Evolutionary conservation across 1,140 invertebrate genomes (phyloP), one percentile per base, ranked within the genome.

Genomic region (Drosophila neocordata): DNA sequence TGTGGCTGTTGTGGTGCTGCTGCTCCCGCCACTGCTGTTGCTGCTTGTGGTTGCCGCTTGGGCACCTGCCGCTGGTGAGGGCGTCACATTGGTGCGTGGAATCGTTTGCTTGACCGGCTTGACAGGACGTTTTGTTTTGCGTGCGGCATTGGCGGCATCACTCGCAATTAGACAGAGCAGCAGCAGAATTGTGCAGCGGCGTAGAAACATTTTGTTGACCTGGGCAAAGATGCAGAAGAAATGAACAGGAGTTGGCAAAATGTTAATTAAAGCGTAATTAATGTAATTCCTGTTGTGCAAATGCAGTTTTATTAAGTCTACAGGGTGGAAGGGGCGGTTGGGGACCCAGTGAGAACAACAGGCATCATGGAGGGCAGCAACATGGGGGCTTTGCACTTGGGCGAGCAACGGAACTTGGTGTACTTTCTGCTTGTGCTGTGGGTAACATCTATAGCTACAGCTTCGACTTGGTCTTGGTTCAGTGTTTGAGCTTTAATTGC

Each of bases 101-200:
- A 88, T 73, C 41, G 89, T 91, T 68, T 85, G 82, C 75, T 91
- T 91, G 71, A 88, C 89, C 69, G 89, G 89, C 85, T 91, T 91
- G 69, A 91, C 89, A 77, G 89, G 89, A 91, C 89, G 89, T 78
- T 91, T 90, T 59, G 85, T 91, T 79, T 91, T 91, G 73, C 89
- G 89, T 70, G 87, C 89, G 58, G 89, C 89, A 58, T 73, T 82
- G 59, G 78, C 89, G 53, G 82, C 89, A 69, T 83, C 77, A 80
- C 89, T 91, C 61, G 87, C 83, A 77, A 91, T 83, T 75, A 91
- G 71, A 61, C 87, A 89, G 73, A 91, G 75, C 69, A 91, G 77
- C 55, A 91, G 65, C 75, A 83, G 84, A 59, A 91, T 73, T 59
- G 83, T 82, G 80, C 89, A 88, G 59, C 79, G 83, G 58, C 85